A percentile compares a stretch with the other conserved stretches of the same genome.
phyloP scores from a whole-genome alignment of 2,888 invertebrate species.

The Pachydiplax longipennis region DNA sequence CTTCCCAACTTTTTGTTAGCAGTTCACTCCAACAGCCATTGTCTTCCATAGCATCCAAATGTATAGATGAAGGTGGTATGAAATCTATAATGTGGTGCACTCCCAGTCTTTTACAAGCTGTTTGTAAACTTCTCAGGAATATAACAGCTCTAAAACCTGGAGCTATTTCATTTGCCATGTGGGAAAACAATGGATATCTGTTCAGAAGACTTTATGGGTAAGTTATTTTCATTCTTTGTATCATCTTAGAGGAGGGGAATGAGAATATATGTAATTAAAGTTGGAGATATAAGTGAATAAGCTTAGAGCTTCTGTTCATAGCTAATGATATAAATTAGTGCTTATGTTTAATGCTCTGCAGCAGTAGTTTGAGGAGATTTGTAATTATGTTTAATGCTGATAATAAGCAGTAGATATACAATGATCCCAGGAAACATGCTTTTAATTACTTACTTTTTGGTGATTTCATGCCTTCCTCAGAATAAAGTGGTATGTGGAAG shows the following conservation, averaged over 20 bases:
- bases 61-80: neutral
- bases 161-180: constrained; percentile 47
- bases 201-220: constrained; percentile 38
- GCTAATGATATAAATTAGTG: neutral
- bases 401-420: too few species aligned
- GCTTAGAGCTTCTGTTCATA: too few species aligned
- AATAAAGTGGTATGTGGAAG: too few species aligned
- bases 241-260: neutral
- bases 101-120: constrained; percentile 61
- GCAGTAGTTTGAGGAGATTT: neutral
- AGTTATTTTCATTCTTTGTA: neutral
- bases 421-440: too few species aligned
- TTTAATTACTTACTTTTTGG: too few species aligned
- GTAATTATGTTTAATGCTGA: neutral
- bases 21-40: neutral
- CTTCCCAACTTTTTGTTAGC: constrained; percentile 10
- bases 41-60: neutral
- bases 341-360: too few species aligned
- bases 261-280: too few species aligned
- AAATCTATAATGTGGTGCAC: constrained; percentile 53
- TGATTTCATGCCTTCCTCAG: too few species aligned
- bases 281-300: too few species aligned
- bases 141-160: constrained; percentile 59
- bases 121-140: constrained; percentile 61
- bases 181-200: constrained; percentile 17